These are phyloP conservation scores for Lepidurus couesii DNA, from an alignment of 1,140 invertebrate species.

Conservation along the genomic window DNA sequence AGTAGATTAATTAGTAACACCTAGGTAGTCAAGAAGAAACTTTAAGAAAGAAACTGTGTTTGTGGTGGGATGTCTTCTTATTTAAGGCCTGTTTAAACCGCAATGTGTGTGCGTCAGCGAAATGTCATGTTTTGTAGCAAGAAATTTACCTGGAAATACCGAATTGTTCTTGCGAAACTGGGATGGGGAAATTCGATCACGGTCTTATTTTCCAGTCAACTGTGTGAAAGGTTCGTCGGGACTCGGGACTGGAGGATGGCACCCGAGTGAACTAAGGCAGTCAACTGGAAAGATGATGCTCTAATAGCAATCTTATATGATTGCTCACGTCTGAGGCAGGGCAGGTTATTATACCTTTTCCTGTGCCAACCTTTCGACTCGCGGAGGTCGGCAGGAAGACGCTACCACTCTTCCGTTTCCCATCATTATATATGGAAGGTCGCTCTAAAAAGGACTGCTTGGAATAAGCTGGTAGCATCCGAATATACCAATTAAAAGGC, in stretches of 20 bases:
- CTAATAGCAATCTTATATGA: not conserved
- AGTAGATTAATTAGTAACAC: too few species aligned
- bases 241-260: not conserved
- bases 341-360: not conserved
- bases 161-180: not conserved
- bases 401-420: not conserved
- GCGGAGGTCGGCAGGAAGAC: not conserved
- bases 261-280: not conserved
- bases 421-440: not conserved
- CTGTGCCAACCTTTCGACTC: not conserved
- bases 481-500: not conserved
- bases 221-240: not conserved
- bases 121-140: not conserved
- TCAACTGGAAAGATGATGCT: constrained; percentile 10
- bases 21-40: too few species aligned
- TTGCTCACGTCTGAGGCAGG: not conserved
- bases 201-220: not conserved
- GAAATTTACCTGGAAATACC: not conserved
- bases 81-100: not conserved
- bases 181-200: not conserved
- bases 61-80: too few species aligned
- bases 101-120: not conserved
- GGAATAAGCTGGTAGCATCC: not conserved
- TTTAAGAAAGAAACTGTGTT: too few species aligned
- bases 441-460: not conserved